A percentile compares a stretch with the other conserved stretches of the same genome.
These are phyloP conservation scores for Yponomeuta malinellus DNA, from an alignment of 2,888 invertebrate species.

Conservation along the genomic window DNA sequence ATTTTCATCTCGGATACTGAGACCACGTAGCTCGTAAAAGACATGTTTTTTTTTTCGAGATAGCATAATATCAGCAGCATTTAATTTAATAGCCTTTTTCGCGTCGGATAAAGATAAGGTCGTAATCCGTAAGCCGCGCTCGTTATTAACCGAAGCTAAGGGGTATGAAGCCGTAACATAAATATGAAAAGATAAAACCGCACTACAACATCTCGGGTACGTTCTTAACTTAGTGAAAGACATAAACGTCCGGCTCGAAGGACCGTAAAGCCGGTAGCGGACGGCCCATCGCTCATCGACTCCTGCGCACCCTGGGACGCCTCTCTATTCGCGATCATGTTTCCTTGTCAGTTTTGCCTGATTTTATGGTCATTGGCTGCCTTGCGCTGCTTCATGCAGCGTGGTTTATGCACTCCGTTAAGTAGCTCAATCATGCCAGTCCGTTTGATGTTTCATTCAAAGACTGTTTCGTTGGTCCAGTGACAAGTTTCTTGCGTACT, in stretches of 20 bases:
- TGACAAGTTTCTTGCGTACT: too few species aligned
- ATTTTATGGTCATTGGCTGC: slow-evolving; percentile 1
- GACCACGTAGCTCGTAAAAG: too few species aligned
- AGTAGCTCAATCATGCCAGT: not conserved
- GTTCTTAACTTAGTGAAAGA: slow-evolving; percentile 13
- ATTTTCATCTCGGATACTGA: too few species aligned
- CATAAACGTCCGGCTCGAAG: slow-evolving; percentile 18
- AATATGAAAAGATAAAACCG: slow-evolving; percentile 1
- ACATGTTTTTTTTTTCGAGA: too few species aligned
- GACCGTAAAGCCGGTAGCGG: slow-evolving; percentile 40
- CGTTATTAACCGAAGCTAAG: slow-evolving; percentile 11
- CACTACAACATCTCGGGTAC: not conserved
- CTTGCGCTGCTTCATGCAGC: not conserved
- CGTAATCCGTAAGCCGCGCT: not conserved
- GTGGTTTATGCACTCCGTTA: not conserved
- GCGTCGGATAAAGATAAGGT: not conserved
- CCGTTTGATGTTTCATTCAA: not conserved
- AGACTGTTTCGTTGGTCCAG: not conserved
- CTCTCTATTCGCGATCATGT: not conserved
- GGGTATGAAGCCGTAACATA: slow-evolving; percentile 13
- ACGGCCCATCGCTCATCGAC: slow-evolving; percentile 37
- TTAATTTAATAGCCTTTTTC: not conserved
- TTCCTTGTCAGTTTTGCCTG: not conserved
- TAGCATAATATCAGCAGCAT: not conserved
- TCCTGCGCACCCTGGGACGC: slow-evolving; percentile 11